phyloP scores from a whole-genome alignment of 2,888 invertebrate species.

The Nomada goodeniana region DNA sequence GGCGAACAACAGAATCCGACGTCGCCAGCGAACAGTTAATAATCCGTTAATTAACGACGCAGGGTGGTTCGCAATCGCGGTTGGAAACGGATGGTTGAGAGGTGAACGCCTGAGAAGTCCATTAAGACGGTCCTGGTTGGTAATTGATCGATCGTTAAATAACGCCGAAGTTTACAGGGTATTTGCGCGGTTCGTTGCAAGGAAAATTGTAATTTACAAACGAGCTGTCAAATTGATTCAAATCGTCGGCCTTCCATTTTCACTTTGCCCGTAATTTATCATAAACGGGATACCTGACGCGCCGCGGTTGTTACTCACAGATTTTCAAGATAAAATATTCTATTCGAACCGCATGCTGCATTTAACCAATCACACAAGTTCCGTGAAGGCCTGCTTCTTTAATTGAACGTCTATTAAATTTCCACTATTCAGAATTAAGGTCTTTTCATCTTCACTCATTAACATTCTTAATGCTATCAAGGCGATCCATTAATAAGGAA shows the following conservation, averaged over 20 bases:
- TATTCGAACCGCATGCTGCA: no score
- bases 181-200: neutral
- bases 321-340: no score
- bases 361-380: no score
- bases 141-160: conserved; percentile 3
- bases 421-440: no score
- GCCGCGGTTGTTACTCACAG: no score
- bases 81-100: neutral
- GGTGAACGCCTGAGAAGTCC: conserved; percentile 25
- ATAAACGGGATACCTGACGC: neutral
- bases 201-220: neutral
- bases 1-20: conserved; percentile 58
- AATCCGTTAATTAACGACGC: conserved; percentile 46
- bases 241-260: neutral
- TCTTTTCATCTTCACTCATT: neutral
- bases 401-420: neutral
- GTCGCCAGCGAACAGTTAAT: conserved; percentile 42
- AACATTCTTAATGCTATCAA: neutral
- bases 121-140: conserved; percentile 21
- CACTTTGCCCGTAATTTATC: neutral
- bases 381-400: neutral
- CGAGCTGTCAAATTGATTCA: neutral
- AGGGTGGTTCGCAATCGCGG: conserved; percentile 12
- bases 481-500: neutral
- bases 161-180: neutral